phyloP scores from a whole-genome alignment of 2,113 vertebrate genomes.

The Copsychus sechellarum region DNA sequence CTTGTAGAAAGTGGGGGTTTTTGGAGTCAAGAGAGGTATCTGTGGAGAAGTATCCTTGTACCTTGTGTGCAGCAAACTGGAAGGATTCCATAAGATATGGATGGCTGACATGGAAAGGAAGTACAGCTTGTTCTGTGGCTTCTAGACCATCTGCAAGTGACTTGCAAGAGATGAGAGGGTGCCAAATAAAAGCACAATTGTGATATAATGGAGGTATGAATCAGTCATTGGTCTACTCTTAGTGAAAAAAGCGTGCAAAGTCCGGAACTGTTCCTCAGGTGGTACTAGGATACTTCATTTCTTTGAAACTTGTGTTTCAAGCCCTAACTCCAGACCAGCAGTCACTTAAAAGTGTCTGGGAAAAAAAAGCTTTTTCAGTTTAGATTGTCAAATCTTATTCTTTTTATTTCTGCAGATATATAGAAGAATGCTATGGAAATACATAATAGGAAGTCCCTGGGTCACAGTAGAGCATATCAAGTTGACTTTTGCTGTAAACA shows the following conservation, averaged over 20 bases:
- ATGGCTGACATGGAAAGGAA: constrained; percentile 69
- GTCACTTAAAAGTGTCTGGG: neutral
- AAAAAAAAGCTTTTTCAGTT: neutral
- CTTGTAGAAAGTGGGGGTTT: neutral
- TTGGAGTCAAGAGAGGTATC: neutral
- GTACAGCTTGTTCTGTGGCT: constrained; percentile 75
- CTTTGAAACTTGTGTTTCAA: constrained; percentile 31
- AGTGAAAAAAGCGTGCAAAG: constrained; percentile 34
- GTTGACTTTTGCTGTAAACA: constrained; percentile 23
- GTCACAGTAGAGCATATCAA: neutral
- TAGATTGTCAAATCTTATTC: neutral
- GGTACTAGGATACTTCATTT: neutral
- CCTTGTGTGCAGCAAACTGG: constrained; percentile 57
- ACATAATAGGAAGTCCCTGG: neutral
- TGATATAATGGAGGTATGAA: constrained; percentile 70
- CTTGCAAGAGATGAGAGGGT: constrained; percentile 66
- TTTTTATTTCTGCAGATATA: neutral
- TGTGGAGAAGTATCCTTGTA: constrained; percentile 41
- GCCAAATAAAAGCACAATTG: constrained; percentile 67
- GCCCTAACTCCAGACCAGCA: constrained; percentile 40
- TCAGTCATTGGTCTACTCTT: constrained; percentile 64
- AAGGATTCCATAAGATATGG: constrained; percentile 66
- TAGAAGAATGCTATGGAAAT: neutral
- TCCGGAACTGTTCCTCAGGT: constrained; percentile 10
- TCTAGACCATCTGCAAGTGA: constrained; percentile 75